A percentile compares a stretch with the other conserved stretches of the same genome.
Evolutionary conservation across 1,140 invertebrate genomes (phyloP).

Genomic region (Drosophila watanabei): DNA sequence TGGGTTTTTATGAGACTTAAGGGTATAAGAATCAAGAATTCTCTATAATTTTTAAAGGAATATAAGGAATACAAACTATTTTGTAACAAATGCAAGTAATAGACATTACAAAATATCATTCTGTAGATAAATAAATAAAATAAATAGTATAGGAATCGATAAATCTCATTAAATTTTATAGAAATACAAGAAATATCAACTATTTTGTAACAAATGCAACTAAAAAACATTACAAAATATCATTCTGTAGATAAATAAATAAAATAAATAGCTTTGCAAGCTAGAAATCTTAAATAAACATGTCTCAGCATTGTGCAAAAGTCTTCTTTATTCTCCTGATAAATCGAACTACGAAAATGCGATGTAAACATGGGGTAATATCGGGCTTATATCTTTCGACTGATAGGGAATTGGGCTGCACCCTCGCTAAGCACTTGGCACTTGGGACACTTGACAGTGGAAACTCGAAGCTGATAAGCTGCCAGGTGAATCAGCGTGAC

Average conservation of each 20-base stretch:
- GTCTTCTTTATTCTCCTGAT: constrained; percentile 9
- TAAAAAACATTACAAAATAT: too few relatives aligned
- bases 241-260: neutral
- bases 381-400: constrained; percentile 36
- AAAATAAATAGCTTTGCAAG: neutral
- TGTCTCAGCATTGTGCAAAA: neutral
- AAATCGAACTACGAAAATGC: constrained; percentile 27
- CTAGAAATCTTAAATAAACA: too few relatives aligned
- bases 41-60: too few relatives aligned
- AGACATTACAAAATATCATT: too few relatives aligned
- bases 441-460: constrained; percentile 26
- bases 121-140: neutral
- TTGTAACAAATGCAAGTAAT: too few relatives aligned
- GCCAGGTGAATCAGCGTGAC: constrained; percentile 50
- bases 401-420: constrained; percentile 37
- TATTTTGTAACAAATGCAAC: too few relatives aligned
- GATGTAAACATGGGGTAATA: constrained; percentile 41
- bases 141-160: too few relatives aligned
- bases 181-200: too few relatives aligned
- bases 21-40: neutral
- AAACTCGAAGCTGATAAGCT: constrained; percentile 36
- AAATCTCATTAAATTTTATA: too few relatives aligned
- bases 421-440: constrained; percentile 43
- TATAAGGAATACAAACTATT: too few relatives aligned
- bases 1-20: neutral